phyloP scores from a whole-genome alignment of 2,888 invertebrate genomes.

The Minunthozetes semirufus region DNA sequence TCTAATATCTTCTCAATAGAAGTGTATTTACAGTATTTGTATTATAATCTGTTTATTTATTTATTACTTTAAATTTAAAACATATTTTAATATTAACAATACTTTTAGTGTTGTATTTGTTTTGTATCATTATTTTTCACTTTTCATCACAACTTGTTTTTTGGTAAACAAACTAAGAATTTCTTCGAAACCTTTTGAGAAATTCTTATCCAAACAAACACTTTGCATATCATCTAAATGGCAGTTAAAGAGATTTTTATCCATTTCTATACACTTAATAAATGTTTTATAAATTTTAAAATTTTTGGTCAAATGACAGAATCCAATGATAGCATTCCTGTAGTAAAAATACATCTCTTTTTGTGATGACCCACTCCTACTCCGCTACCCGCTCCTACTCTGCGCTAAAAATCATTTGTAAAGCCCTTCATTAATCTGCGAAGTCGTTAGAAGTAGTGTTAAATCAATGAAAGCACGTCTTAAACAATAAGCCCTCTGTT shows the following conservation, averaged over 20 bases:
- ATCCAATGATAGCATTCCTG: not conserved
- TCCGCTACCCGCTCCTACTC: not conserved
- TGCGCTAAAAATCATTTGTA: not conserved
- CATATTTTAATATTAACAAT: not conserved
- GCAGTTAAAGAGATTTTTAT: conserved; percentile 27
- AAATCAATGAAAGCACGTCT: no score
- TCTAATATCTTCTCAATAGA: not conserved
- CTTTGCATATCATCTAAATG: conserved; percentile 32
- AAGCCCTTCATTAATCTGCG: not conserved
- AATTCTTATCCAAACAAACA: conserved; percentile 6
- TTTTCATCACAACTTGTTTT: not conserved
- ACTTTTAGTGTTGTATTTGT: not conserved
- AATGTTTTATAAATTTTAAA: not conserved
- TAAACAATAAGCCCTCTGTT: not conserved
- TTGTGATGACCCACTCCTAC: not conserved
- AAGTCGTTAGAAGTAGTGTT: not conserved
- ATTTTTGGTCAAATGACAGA: not conserved
- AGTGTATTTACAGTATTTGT: conserved; percentile 8
- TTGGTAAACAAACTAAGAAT: not conserved
- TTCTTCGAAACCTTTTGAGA: not conserved
- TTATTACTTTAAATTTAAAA: conserved; percentile 2
- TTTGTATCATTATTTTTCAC: not conserved
- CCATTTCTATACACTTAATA: not conserved
- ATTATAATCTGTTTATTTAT: not conserved
- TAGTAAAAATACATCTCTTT: not conserved